Conservation (phyloP, 2,888 invertebrate genomes). For the Yponomeuta malinellus region DNA sequence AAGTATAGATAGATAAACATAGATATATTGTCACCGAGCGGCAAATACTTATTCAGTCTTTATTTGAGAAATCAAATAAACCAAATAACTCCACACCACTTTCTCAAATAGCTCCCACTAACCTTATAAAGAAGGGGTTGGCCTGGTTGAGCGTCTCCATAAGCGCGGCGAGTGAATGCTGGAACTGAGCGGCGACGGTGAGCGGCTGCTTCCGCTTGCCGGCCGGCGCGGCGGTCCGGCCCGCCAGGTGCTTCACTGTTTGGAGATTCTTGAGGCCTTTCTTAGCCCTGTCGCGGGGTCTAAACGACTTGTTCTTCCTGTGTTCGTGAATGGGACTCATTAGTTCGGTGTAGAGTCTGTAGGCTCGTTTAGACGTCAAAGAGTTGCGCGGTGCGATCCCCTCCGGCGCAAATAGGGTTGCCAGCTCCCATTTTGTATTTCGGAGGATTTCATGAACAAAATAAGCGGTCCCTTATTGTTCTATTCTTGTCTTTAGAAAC, state of each 20-base stretch:
- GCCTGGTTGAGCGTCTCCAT: conserved; percentile 95
- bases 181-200: conserved; percentile 96
- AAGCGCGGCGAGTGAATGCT: conserved; percentile 91
- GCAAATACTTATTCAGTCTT: no score
- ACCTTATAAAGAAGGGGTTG: conserved; percentile 76
- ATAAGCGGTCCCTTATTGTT: no score
- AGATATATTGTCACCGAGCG: no score
- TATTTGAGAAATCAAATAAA: no score
- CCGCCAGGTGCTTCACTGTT: conserved; percentile 93
- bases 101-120: conserved; percentile 12
- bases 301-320: conserved; percentile 95
- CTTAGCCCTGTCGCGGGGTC: conserved; percentile 89
- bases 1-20: no score
- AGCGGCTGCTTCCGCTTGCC: conserved; percentile 89
- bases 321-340: neutral
- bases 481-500: no score
- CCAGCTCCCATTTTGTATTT: no score
- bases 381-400: no score
- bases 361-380: no score
- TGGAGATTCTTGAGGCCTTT: conserved; percentile 93
- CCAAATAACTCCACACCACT: no score
- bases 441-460: no score
- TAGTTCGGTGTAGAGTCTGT: neutral
- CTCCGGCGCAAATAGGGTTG: no score
- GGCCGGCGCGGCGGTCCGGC: conserved; percentile 79